Evolutionary conservation across 2,797 vertebrate genomes (phyloP).

Genomic region (Acanthurus leucopareius): DNA sequence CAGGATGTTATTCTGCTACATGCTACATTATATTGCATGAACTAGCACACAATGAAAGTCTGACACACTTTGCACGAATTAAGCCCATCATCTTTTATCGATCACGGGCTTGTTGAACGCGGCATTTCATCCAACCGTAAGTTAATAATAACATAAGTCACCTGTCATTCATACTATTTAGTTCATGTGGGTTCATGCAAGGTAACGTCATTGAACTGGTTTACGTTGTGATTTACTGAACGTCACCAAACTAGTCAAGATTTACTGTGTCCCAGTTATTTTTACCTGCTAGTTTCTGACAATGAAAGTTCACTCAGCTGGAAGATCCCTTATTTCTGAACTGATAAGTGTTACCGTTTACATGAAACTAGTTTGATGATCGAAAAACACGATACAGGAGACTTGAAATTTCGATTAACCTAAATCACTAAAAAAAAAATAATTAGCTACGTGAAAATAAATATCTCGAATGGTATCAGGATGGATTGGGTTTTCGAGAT

Average conservation of each 20-base stretch:
- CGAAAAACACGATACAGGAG: not conserved
- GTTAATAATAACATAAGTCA: not conserved
- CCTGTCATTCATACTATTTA: too few species aligned
- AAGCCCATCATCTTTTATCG: not conserved
- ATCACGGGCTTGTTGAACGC: not conserved
- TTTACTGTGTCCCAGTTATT: not conserved
- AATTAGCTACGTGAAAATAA: not conserved
- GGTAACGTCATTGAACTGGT: not conserved
- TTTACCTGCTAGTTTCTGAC: not conserved
- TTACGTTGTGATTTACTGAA: not conserved
- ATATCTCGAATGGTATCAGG: not conserved
- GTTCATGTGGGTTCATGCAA: not conserved
- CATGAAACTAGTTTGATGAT: not conserved
- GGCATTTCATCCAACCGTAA: conserved; percentile 18
- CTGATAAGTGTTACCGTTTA: too few species aligned
- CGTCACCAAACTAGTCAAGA: not conserved
- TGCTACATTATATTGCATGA: not conserved
- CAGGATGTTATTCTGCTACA: not conserved
- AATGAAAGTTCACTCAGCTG: too few species aligned
- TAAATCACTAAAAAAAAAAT: not conserved
- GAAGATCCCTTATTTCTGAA: not conserved
- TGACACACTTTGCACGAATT: not conserved
- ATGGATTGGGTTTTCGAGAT: not conserved
- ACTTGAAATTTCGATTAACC: not conserved
- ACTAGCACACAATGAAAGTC: not conserved